These are phyloP conservation scores for Benitochromis conjunctus DNA, from an alignment of 2,113 vertebrate genomes.

Conservation along the genomic window DNA sequence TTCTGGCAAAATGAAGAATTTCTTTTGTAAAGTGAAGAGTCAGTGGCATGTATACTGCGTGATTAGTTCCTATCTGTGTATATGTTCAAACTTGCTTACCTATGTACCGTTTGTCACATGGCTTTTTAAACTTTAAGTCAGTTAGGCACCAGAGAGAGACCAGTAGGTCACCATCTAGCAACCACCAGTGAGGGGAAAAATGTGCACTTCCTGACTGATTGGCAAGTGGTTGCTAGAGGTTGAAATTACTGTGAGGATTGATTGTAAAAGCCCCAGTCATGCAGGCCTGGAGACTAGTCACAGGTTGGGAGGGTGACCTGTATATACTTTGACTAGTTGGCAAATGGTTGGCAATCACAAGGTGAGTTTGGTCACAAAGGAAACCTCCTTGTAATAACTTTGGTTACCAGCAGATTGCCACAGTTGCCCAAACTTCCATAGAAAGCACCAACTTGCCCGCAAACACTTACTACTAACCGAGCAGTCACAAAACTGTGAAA, in stretches of 20 bases:
- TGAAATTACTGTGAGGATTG: neutral
- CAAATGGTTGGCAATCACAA: neutral
- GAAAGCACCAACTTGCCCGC: neutral
- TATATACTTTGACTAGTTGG: neutral
- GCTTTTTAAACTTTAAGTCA: neutral
- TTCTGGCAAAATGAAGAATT: neutral
- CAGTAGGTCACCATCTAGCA: neutral
- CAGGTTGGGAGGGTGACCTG: neutral
- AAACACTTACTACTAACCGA: neutral
- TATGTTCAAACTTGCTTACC: neutral
- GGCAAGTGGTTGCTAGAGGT: neutral
- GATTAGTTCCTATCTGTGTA: neutral
- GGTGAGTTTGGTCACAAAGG: neutral
- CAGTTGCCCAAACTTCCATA: neutral
- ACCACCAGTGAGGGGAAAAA: neutral
- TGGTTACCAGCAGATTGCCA: neutral
- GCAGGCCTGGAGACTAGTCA: neutral
- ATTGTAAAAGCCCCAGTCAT: neutral
- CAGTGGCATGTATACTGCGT: too few species aligned
- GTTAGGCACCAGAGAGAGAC: neutral
- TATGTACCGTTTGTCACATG: neutral
- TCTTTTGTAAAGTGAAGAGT: neutral
- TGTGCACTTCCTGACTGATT: neutral
- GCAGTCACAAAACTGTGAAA: neutral
- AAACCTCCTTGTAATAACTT: neutral